Base-by-base conservation (phyloP, 2,113 vertebrate species). In the Gadus chalcogrammus region DNA sequence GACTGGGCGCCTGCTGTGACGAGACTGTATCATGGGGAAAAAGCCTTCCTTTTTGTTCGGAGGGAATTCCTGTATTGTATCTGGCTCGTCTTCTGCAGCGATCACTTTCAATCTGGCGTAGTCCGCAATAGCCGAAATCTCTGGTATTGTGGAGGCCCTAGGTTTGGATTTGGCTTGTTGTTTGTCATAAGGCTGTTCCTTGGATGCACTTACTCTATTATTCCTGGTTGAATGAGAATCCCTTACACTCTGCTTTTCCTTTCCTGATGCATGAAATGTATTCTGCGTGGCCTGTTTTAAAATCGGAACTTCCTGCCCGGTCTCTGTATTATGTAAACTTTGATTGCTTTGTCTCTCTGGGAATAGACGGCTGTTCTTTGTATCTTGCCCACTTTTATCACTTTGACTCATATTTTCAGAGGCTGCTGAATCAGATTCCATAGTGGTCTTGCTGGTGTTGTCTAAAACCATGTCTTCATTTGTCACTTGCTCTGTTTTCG, bases 71-170 rank as follows among this genome's bases (percentile, higher is more conserved):
- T 85, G 80, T 67, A 74, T 58, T 68, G 59, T 64, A 24, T 74
- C 65, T 38, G 22, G 77, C 1, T 9, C 65, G 0, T 90, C 85
- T 58, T 89, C 87, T 76, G 89, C 76, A 76, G 84, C 87, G 73
- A 89, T 91, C 4, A 91, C 89, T 73, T 91, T 91, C 78, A 91
- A 79, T 73, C 89, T 84, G 28, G 89, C 89, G 61, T 91, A 91
- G 61, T 91, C 89, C 31, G 89, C 89, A 59, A 91, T 16, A 7
- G 89, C 89, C 24, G 89, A 88, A 78, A 89, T 90, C 20, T 88
- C 88, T 24, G 87, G 88, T 70, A 84, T 80, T 61, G 86, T 71
- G 17, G 86, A 80, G 4, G 56, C 31, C 65, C 83, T 88, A 53
- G 84, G 67, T 79, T 77, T 87, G 52, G 81, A 52, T 77, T 81